Evolutionary conservation across 2,113 vertebrate genomes (phyloP), one percentile per base, ranked within the genome.

Genomic region (Psittacus erithacus): DNA sequence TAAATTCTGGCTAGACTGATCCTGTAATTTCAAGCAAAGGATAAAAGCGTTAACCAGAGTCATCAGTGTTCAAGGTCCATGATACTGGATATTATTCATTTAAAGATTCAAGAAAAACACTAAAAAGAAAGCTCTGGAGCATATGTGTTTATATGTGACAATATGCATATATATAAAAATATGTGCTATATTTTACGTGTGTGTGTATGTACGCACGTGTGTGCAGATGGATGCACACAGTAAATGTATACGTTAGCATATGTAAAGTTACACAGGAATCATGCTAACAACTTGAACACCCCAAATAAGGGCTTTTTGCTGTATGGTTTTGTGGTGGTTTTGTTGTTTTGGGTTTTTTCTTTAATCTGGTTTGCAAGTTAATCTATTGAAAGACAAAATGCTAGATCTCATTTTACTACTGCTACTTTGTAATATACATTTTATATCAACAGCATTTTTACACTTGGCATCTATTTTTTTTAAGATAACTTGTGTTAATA

Each of bases 1-100:
- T 98, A 98, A 98, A 98, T 98, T 98, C 98, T 98, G 98, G 98
- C 98, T 98, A 98, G 98, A 98, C 98, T 98, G 98, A 98, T 98
- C 98, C 98, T 98, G 98, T 98, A 98, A 98, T 98, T 98, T 98
- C 98, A 98, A 97, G 98, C 95, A 97, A 98, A 97, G 98, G 97
- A 98, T 98, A 98, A 98, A 98, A 98, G 97, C 93, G 92, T 98
- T 98, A 98, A 97, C 97, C 97, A 97, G 97, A 98, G 97, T 98
- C 98, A 98, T 98, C 98, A 98, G 97, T 98, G 98, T 96, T 98
- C 98, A 98, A 97, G 97, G 96, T 97, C 98, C 96, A 96, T 98
- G 97, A 95, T 98, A 93, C 93, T 97, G 90, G 90, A 87, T 98
- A 98, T 98, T 98, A 98, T 96, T 98, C 98, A 97, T 97, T 90